Base-by-base conservation (phyloP, 2,797 vertebrate genomes). In the Hippoglossus hippoglossus region DNA sequence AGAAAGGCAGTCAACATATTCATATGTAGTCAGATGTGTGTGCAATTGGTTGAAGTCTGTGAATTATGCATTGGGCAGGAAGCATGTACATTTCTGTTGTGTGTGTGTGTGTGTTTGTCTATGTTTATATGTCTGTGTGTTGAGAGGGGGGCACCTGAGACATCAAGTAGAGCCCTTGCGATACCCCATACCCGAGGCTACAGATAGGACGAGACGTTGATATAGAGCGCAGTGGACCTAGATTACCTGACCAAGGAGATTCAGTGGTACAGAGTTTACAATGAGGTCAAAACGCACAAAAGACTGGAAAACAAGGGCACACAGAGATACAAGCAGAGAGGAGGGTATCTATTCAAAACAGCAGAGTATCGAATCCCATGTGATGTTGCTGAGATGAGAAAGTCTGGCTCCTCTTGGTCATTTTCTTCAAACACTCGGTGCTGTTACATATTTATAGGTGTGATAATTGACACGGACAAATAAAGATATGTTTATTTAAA, bases 151-250 rank as follows among this genome's bases (percentile, higher is more conserved):
- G 73, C 82, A 76, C 76, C 61, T 58, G 78, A 88, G 83, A 83
- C 78, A 68, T 79, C 76, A 82, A 68, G 71, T 52, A 61, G 61
- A 79, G 54, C 63, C 63, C 83, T 77, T 21, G 16, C n/a, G 31
- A 74, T 77, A 77, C 73, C 63, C 63, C 52, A 50, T 49, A 79
- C 85, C 79, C 1, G 24, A 82, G 83, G 88, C 82, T 83, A 79
- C 73, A 78, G 77, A 79, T 75, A 56, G 75, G 83, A 71, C 58
- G 46, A 81, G 75, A 44, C 71, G 77, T 50, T 81, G 75, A 67
- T 84, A 65, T 50, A 77, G 77, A 82, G 59, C 41, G 31, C 46
- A 36, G 34, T 58, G 56, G 49, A 79, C 77, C 80, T 83, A 73
- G 68, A 84, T 82, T 65, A 75, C 66, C 56, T 73, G 76, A 63